Evolutionary conservation across 2,888 invertebrate species (phyloP), one percentile per base, ranked within the genome.

Genomic region (Aspidapion aeneum): DNA sequence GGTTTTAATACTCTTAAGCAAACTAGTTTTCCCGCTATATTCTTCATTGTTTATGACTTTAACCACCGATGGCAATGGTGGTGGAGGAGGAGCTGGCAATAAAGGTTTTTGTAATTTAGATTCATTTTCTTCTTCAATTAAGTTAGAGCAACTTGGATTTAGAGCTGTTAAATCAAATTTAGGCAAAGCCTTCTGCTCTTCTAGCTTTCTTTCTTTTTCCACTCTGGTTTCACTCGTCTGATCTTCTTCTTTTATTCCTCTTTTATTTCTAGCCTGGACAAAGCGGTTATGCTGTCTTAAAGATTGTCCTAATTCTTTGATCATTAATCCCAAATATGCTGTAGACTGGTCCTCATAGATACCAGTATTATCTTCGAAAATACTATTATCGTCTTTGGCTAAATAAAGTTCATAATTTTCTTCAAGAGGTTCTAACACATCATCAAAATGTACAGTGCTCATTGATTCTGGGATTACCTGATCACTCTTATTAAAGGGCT

Each of bases 331-430:
- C 22, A 71, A 59, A 62, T 71, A 70, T 1, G 57, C 63, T 7
- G 63, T 66, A 16, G 70, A 66, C 7, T 63, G 57, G 19, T 66
- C 66, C 18, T 70, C 66, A 3, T 63, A 61, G 19, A 51, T 20
- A n/a, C 22, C 56, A 21, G 58, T 57, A 12, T 55, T 18, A 9
- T 64, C 52, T 9, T 63, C 60, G 1, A 49, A 49, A 12, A 12
- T 7, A n/a, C 17, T 61, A 7, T 7, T 19, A 18, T 63, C 66
- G 51, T 65, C 66, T 22, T 63, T 66, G n/a, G 66, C 69, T 16
- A 74, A 62, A 57, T 69, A 73, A 5, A 74, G 58, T 57, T 74
- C 73, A 35, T 66, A 74, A 22, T 72, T 71, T 66, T 74, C 74
- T 61, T 73, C 72, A 5, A 63, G 2, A n/a, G 68, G 64, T 55